These are phyloP conservation scores for Pelmatolapia mariae DNA, from an alignment of 2,113 vertebrate genomes.

Conservation along the genomic window DNA sequence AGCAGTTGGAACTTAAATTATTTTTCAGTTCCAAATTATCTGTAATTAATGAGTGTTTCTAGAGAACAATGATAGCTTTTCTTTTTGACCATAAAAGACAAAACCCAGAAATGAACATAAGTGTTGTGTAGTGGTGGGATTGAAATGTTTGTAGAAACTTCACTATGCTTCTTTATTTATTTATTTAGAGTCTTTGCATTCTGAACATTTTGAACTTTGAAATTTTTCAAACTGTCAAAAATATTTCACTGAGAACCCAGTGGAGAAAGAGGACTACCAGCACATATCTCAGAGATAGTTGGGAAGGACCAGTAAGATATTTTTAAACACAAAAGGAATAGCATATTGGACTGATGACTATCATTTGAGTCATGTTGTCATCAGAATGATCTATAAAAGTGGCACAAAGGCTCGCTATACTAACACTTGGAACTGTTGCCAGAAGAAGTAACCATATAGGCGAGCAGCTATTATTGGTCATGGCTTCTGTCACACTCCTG, in stretches of 20 bases:
- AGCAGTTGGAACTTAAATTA: background rate
- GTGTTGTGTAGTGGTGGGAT: background rate
- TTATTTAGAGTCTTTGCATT: background rate
- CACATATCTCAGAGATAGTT: background rate
- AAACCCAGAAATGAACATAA: fast-evolving
- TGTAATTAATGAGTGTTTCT: background rate
- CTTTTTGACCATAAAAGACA: background rate
- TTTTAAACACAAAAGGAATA: background rate
- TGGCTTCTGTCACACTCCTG: background rate
- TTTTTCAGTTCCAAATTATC: background rate
- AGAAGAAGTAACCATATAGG: background rate
- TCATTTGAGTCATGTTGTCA: background rate
- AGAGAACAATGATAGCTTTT: background rate
- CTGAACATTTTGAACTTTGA: background rate
- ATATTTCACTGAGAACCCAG: background rate
- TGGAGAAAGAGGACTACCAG: background rate
- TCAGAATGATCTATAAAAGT: background rate
- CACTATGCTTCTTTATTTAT: background rate
- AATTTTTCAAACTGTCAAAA: background rate
- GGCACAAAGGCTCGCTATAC: background rate
- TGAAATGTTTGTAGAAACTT: background rate
- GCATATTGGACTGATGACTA: background rate
- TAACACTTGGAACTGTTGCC: background rate
- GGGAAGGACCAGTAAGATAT: background rate
- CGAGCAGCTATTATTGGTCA: background rate